phyloP scores from a whole-genome alignment of 1,140 invertebrate species.

The Zaprionus tsacasi region DNA sequence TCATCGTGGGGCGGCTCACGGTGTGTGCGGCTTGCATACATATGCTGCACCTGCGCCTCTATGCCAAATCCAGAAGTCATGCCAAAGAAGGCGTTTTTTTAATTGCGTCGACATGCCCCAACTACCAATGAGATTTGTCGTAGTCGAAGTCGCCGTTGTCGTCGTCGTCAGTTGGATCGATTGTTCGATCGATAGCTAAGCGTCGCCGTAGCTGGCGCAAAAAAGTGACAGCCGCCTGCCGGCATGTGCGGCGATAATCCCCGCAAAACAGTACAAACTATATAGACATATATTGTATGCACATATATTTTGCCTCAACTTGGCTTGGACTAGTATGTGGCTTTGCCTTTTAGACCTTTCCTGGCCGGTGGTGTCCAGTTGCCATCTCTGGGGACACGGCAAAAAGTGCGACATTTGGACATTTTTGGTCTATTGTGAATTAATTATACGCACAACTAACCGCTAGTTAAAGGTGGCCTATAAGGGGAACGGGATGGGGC shows the following conservation, averaged over 20 bases:
- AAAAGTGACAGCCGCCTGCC: constrained; percentile 6
- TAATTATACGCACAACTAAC: not conserved
- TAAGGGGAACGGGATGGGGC: not conserved
- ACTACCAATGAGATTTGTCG: constrained; percentile 63
- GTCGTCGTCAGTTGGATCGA: constrained; percentile 51
- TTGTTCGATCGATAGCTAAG: constrained; percentile 58
- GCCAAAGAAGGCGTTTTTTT: constrained; percentile 77
- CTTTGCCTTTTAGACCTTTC: constrained; percentile 1
- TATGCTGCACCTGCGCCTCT: constrained; percentile 77
- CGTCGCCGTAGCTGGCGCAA: constrained; percentile 24
- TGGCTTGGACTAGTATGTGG: not conserved
- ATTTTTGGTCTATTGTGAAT: constrained; percentile 8
- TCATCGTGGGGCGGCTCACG: constrained; percentile 39
- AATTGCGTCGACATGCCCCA: constrained; percentile 72
- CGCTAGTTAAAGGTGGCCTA: not conserved
- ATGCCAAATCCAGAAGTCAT: constrained; percentile 69
- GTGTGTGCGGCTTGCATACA: constrained; percentile 60
- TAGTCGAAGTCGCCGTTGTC: not conserved
- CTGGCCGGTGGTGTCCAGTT: not conserved
- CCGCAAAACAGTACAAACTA: not conserved
- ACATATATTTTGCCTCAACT: constrained; percentile 2
- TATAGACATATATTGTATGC: constrained; percentile 1
- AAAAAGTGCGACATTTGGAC: constrained; percentile 2
- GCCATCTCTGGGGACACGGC: not conserved
- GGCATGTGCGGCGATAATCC: constrained; percentile 2